These are phyloP conservation scores for Pantelozetes paolii DNA, from an alignment of 2,888 invertebrate genomes.

Conservation along the genomic window DNA sequence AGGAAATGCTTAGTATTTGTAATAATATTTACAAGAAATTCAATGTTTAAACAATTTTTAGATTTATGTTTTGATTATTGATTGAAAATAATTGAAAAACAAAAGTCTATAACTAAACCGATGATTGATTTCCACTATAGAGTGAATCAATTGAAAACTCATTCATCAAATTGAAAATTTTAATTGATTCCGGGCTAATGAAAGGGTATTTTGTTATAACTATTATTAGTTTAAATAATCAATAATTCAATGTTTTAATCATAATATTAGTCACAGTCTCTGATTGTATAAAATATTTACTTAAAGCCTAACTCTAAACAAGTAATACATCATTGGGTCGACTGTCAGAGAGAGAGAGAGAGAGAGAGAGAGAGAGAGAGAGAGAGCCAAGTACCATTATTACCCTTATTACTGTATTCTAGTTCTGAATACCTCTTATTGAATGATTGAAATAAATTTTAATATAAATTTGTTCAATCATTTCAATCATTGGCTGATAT, in stretches of 20 bases:
- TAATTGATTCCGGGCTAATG: neutral
- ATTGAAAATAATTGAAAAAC: no score
- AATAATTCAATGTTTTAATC: neutral
- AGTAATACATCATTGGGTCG: no score
- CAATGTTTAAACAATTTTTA: no score
- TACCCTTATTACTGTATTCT: slow-evolving; percentile 11
- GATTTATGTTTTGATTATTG: no score
- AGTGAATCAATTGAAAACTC: neutral
- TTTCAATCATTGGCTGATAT: neutral
- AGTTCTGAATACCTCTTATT: no score
- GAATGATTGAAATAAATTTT: neutral
- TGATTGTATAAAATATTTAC: neutral
- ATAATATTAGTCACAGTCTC: neutral
- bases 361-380: slow-evolving; percentile 28
- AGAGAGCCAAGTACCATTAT: slow-evolving; percentile 5
- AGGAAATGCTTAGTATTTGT: no score
- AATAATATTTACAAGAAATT: no score
- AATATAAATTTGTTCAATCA: neutral
- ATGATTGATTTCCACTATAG: no score
- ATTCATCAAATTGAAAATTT: neutral
- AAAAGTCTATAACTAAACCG: no score
- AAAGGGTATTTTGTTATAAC: neutral
- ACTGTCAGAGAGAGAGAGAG: neutral
- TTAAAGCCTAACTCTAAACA: no score
- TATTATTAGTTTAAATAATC: neutral